Conservation (phyloP, 2,888 invertebrate genomes). For the Mimas tiliae region DNA sequence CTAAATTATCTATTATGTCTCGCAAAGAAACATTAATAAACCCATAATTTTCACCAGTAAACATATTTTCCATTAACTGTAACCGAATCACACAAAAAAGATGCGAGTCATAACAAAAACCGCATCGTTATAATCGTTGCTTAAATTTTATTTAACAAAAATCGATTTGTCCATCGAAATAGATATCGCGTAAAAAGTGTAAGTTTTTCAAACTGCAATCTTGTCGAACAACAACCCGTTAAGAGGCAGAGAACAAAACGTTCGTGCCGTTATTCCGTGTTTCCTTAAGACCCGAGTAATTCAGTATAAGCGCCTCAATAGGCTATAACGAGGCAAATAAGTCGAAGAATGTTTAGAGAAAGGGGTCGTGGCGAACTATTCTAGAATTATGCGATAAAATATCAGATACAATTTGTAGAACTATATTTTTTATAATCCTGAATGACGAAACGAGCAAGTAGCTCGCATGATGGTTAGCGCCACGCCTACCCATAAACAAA, state of each 20-base stretch:
- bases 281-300: conserved; percentile 45
- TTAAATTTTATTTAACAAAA: conserved; percentile 24
- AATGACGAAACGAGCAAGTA: no score
- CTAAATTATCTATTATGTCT: no score
- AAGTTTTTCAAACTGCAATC: conserved; percentile 40
- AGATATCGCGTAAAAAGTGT: conserved; percentile 36
- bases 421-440: no score
- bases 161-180: conserved; percentile 31
- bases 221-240: conserved; percentile 38
- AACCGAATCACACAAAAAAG: neutral
- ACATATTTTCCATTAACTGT: neutral
- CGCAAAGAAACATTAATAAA: no score
- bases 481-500: no score
- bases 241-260: conserved; percentile 45
- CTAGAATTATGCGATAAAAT: conserved; percentile 30
- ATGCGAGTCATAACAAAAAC: neutral
- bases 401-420: neutral
- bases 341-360: conserved; percentile 47
- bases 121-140: neutral
- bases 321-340: conserved; percentile 52
- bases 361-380: conserved; percentile 37
- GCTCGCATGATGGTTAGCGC: no score
- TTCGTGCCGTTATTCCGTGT: conserved; percentile 48
- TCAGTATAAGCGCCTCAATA: conserved; percentile 45
- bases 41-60: neutral